Conservation (phyloP, 2,113 vertebrate species). For the Aplodontia rufa region DNA sequence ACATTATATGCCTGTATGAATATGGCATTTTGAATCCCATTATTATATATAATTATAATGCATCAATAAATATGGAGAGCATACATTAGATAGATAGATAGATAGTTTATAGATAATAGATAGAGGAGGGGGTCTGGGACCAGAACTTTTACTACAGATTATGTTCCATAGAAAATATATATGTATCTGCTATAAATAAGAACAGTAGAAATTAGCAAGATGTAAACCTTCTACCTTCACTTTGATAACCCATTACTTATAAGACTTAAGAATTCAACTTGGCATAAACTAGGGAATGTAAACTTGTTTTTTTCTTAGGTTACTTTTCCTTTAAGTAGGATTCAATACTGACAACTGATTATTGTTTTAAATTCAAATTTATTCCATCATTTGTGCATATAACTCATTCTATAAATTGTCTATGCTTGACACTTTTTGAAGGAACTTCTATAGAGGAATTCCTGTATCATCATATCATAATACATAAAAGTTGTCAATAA, state of each 20-base stretch:
- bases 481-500: constrained; percentile 49
- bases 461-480: not conserved
- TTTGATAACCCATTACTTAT: not conserved
- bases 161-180: not conserved
- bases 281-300: not conserved
- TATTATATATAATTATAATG: too few species aligned
- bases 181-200: not conserved
- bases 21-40: too few species aligned
- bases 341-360: not conserved
- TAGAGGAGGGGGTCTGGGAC: not conserved
- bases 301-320: not conserved
- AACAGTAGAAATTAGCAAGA: not conserved
- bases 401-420: not conserved
- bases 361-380: not conserved
- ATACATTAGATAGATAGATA: too few species aligned
- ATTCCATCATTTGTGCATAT: not conserved
- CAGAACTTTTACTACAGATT: not conserved
- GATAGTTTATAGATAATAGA: not conserved
- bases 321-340: not conserved
- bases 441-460: not conserved
- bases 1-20: too few species aligned
- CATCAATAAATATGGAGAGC: too few species aligned
- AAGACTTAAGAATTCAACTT: not conserved
- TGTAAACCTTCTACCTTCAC: not conserved
- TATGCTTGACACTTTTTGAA: not conserved